Evolutionary conservation across 37 sponge, comb jelly and placozoan species (phyloP), one percentile per base, ranked within the genome.

Genomic region (Diacarnus erythraeanus): DNA sequence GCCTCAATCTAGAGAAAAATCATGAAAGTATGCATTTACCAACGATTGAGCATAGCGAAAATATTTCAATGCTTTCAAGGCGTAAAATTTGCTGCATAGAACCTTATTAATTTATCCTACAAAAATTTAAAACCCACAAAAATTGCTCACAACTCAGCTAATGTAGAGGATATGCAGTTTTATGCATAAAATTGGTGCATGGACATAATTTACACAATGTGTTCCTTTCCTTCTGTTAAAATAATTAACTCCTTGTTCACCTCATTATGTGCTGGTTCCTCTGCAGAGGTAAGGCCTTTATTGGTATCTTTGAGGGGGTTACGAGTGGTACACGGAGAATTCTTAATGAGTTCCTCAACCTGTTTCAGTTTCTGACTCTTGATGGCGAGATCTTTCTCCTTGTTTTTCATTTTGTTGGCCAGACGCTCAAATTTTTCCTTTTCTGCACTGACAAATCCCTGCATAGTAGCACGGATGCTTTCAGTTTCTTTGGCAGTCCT

Each of bases 391-490:
- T 79, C 71, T 42, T 57, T 83, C 68, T 94, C 78, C 40, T 74
- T 81, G 33, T 29, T 43, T 34, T 78, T 57, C 83, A 82, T 82
- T 66, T 77, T 37, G 0, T 51, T 43, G 15, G 80, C 80, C 54
- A 91, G 58, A 21, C 66, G 39, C 54, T 91, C 92, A 76, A 84
- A 88, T 72, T 88, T 88, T 65, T 87, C 85, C 51, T 69, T 83
- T 72, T 92, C 93, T 2, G 65, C 61, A 58, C 77, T 75, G 34
- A 92, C 93, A 84, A 74, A 80, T 0, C 93, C 93, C 35, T 78
- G 43, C 80, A 91, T 87, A 0, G 80, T 75, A 54, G 69, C 22
- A 18, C 26, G 38, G 10, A 69, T 18, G n/a, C 42, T 72, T n/a
- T 78, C 64, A 64, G 58, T 71, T 39, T 77, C 77, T 18, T 56